Evolutionary conservation across 2,888 invertebrate genomes (phyloP).

Genomic region (Ennomos erosarius): DNA sequence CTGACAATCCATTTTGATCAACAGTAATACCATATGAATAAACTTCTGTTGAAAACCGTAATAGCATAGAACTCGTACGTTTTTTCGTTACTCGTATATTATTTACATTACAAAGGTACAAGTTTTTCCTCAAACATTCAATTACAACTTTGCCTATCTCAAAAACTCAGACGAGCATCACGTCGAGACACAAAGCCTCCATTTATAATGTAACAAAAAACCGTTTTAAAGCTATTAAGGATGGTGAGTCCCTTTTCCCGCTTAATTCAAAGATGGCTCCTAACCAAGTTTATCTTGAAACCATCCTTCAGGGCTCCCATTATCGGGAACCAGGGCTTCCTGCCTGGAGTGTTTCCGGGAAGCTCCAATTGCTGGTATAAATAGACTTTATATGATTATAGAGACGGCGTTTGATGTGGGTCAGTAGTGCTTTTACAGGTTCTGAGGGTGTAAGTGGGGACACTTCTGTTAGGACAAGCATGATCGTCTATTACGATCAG

Average conservation of each 20-base stretch:
- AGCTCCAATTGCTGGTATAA: conserved; percentile 46
- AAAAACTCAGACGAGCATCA: conserved; percentile 23
- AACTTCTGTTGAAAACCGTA: background rate
- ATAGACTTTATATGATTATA: conserved; percentile 33
- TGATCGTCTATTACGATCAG: too few relatives aligned
- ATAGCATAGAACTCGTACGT: conserved; percentile 2
- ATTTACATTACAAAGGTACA: conserved; percentile 23
- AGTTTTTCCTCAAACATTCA: conserved; percentile 32
- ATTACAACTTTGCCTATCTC: conserved; percentile 35
- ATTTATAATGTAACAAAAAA: conserved; percentile 46
- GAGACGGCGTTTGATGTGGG: conserved; percentile 22
- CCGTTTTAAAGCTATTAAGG: conserved; percentile 47
- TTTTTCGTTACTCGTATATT: too few relatives aligned
- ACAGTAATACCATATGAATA: background rate
- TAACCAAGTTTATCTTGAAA: conserved; percentile 60
- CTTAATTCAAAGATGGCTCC: conserved; percentile 47
- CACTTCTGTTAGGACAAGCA: conserved; percentile 11
- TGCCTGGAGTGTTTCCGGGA: conserved; percentile 41
- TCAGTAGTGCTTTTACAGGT: conserved; percentile 29
- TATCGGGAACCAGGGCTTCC: conserved; percentile 51
- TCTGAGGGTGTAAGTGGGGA: conserved; percentile 2
- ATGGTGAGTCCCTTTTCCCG: conserved; percentile 44
- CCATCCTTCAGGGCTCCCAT: conserved; percentile 48
- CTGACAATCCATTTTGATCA: too few relatives aligned
- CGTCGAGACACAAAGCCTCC: conserved; percentile 34